Base-by-base conservation (phyloP, 2,888 invertebrate species). In the Hermodice carunculata region DNA sequence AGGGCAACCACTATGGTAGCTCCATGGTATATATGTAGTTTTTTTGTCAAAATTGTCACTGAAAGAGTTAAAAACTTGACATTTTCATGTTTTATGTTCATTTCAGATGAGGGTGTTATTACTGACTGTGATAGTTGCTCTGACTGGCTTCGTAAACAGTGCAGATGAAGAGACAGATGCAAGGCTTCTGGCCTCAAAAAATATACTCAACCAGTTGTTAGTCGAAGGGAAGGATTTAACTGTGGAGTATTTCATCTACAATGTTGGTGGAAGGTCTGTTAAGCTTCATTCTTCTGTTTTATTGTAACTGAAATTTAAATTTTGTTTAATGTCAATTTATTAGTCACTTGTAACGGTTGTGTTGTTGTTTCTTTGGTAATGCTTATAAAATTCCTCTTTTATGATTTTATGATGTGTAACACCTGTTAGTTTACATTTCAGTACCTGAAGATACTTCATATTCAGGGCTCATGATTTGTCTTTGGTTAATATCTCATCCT, bases 141-240 rank as follows among this genome's bases (percentile, higher is more conserved):
- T 67, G 8, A 63, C 48, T 24, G 54, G 57, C 49, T 26, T 64
- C 6, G 66, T 52, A 17, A 32, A 31, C 29, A 52, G 63, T 26
- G 58, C 64, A 22, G 70, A 67, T 17, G 93, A 93, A 78, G 91
- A 92, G 46, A 89, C 91, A 51, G 90, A 91, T 59, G 96, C 97
- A 24, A 90, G 93, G 78, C 88, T 98, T 53, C 88, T 98, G 69
- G 92, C 96, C 28, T 94, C 95, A 11, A 98, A 98, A 88, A 94
- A 95, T 87, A 93, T 98, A 79, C 89, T 97, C 67, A 98, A 98
- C 85, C 95, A 94, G 87, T 98, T 96, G 84, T 89, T 98, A 69
- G 98, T 99, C 1, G 97, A 98, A 89, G 93, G 93, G 81, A 94
- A 95, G 91, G 98, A 99, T 86, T 91, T 98, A 78, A 91, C 98